These are phyloP conservation scores for Tribolium castaneum DNA, from an alignment of 1,140 invertebrate genomes.

Conservation along the genomic window DNA sequence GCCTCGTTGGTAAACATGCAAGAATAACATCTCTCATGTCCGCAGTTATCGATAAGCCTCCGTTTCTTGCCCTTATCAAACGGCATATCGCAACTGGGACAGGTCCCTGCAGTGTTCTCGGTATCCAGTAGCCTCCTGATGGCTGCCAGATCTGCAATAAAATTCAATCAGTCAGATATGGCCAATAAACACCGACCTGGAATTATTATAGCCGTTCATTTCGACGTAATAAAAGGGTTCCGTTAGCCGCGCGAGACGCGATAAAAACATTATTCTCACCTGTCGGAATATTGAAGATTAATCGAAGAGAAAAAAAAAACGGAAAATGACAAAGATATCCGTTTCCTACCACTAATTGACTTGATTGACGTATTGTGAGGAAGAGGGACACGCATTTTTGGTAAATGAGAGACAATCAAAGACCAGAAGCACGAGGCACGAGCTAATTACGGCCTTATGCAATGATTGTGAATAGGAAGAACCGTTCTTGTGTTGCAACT, in stretches of 20 bases:
- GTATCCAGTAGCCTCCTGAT: slow-evolving; percentile 74
- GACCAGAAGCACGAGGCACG: slow-evolving; percentile 1
- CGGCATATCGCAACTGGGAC: slow-evolving; percentile 89
- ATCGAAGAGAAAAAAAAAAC: neutral
- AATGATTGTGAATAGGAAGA: neutral
- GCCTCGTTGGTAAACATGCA: slow-evolving; percentile 92
- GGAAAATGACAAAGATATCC: neutral
- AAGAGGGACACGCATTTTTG: neutral
- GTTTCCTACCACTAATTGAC: too few species aligned
- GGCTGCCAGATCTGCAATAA: slow-evolving; percentile 77
- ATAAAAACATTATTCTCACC: slow-evolving; percentile 13
- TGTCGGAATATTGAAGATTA: neutral
- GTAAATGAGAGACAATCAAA: neutral
- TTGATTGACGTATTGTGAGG: too few species aligned
- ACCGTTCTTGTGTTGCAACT: slow-evolving; percentile 5
- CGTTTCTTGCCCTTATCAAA: slow-evolving; percentile 96
- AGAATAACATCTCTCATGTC: slow-evolving; percentile 93
- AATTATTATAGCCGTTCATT: slow-evolving; percentile 22
- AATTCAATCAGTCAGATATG: slow-evolving; percentile 42
- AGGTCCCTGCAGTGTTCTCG: slow-evolving; percentile 72
- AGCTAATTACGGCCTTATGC: neutral
- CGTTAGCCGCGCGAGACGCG: neutral
- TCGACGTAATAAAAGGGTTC: slow-evolving; percentile 15
- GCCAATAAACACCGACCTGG: slow-evolving; percentile 5
- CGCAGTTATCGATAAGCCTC: slow-evolving; percentile 92